phyloP scores from a whole-genome alignment of 2,888 invertebrate genomes.

The Agrochola lychnidis region DNA sequence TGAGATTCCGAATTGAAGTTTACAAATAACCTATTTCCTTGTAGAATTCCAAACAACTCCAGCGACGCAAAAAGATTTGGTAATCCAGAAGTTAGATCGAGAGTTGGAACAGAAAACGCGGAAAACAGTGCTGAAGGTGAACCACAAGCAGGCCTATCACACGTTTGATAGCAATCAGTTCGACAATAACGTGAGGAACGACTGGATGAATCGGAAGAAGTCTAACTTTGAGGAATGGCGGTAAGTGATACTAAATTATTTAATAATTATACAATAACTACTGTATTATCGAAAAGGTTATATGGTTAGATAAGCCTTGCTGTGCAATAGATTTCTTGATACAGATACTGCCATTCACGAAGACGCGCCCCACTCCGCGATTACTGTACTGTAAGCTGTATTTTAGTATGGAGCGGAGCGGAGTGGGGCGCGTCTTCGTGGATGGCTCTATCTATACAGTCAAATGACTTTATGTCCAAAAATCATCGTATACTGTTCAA shows the following conservation, averaged over 20 bases:
- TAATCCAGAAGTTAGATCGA: conserved; percentile 5
- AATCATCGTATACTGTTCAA: no score
- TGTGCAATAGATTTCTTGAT: no score
- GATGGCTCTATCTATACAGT: no score
- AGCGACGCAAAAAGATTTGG: neutral
- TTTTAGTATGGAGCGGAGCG: no score
- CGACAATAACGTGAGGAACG: neutral
- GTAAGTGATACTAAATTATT: conserved; percentile 12
- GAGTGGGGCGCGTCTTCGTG: no score
- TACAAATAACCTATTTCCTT: neutral
- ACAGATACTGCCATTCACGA: no score
- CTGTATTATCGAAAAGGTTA: neutral
- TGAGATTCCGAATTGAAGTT: no score
- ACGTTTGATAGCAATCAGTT: conserved; percentile 36
- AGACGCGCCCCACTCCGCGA: no score
- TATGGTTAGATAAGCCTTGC: no score
- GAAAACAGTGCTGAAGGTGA: conserved; percentile 11
- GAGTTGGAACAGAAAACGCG: conserved; percentile 31
- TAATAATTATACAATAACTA: neutral
- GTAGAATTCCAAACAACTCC: conserved; percentile 15
- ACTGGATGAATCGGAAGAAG: conserved; percentile 37
- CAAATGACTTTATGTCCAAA: no score
- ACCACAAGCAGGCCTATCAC: conserved; percentile 28
- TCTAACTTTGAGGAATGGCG: conserved; percentile 42
- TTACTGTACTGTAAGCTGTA: no score